Evolutionary conservation across 2,113 vertebrate genomes (phyloP).

Genomic region (Thunnus thynnus): DNA sequence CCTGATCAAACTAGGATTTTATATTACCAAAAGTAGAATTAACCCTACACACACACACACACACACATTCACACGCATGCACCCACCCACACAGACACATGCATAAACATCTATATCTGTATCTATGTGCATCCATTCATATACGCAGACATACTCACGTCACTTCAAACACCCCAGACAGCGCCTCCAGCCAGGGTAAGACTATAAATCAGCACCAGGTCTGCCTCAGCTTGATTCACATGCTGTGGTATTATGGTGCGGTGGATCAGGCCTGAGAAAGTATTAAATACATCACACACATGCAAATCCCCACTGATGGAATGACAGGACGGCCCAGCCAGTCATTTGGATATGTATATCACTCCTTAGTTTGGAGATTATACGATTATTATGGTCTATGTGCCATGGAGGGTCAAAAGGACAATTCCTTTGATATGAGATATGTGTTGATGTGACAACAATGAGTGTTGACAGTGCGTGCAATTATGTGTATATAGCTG

Average conservation of each 20-base stretch:
- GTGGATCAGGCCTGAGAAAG: conserved; percentile 91
- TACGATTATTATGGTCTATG: conserved; percentile 76
- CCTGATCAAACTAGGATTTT: too few species aligned
- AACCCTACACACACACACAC: conserved; percentile 79
- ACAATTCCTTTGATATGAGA: conserved; percentile 77
- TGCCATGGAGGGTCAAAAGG: conserved; percentile 71
- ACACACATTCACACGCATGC: conserved; percentile 27
- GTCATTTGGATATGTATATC: conserved; percentile 93
- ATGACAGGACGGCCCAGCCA: conserved; percentile 82
- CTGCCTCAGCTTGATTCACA: conserved; percentile 74
- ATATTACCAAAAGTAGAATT: too few species aligned
- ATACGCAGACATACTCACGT: conserved; percentile 55
- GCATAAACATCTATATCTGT: conserved; percentile 72
- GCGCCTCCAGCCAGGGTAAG: conserved; percentile 73
- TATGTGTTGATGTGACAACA: conserved; percentile 67
- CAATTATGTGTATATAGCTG: conserved; percentile 61
- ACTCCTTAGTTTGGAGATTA: conserved; percentile 83
- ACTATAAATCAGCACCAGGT: conserved; percentile 91
- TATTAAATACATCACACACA: conserved; percentile 95
- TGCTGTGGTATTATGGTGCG: conserved; percentile 81
- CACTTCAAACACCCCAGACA: conserved; percentile 68
- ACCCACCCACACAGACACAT: conserved; percentile 50
- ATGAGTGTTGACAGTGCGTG: conserved; percentile 71
- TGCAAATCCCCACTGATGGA: conserved; percentile 89
- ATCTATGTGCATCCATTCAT: conserved; percentile 66